These are phyloP conservation scores for Choloepus didactylus DNA, from an alignment of 2,797 vertebrate genomes.

Conservation along the genomic window DNA sequence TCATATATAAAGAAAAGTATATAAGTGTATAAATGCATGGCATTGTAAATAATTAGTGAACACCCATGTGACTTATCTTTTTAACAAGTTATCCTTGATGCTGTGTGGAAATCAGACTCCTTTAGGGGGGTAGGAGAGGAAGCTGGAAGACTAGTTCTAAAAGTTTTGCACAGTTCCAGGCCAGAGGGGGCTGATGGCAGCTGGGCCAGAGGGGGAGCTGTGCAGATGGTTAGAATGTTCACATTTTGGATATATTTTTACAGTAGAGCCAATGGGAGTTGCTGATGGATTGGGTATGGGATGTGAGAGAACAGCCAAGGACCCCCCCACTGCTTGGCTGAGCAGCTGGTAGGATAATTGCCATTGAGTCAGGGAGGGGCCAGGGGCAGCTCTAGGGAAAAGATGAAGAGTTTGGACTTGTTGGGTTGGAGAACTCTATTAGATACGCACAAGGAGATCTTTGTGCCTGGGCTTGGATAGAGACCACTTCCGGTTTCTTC, in stretches of 20 bases:
- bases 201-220: rapidly evolving
- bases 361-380: not conserved
- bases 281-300: not conserved
- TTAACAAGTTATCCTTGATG: not conserved
- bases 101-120: not conserved
- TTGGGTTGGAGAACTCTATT: not conserved
- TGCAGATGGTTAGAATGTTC: not conserved
- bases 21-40: not conserved
- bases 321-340: not conserved
- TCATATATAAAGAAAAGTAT: conserved; percentile 13
- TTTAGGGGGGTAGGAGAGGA: too few species aligned
- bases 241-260: not conserved
- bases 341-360: not conserved
- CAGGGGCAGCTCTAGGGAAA: not conserved
- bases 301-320: not conserved
- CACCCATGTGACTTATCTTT: not conserved
- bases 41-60: not conserved
- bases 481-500: not conserved
- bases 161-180: not conserved
- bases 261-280: not conserved
- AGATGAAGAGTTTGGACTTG: not conserved
- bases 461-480: not conserved
- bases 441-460: not conserved
- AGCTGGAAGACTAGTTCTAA: too few species aligned
- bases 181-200: not conserved